Conservation (phyloP, 2,888 invertebrate species). For the Microchrysa polita region DNA sequence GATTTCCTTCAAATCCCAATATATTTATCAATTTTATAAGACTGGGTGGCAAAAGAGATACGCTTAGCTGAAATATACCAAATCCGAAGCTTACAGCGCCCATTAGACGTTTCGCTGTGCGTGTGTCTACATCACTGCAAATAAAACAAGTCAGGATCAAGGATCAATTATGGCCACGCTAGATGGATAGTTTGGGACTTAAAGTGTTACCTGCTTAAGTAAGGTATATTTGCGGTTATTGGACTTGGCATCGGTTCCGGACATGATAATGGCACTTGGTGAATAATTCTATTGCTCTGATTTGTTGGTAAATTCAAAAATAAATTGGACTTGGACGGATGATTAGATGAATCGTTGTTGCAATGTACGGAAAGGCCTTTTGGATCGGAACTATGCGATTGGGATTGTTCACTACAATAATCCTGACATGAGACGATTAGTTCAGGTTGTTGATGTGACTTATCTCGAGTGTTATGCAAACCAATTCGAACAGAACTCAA, state of each 20-base stretch:
- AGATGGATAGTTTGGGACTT: neutral
- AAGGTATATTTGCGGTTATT: neutral
- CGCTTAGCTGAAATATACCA: slow-evolving; percentile 74
- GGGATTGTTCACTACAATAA: neutral
- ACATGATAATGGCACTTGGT: slow-evolving; percentile 50
- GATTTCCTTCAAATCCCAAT: slow-evolving; percentile 74
- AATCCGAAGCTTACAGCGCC: slow-evolving; percentile 76
- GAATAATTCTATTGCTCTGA: slow-evolving; percentile 41
- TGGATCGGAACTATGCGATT: neutral
- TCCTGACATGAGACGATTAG: neutral
- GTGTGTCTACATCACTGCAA: slow-evolving; percentile 62
- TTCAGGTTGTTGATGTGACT: slow-evolving; percentile 24
- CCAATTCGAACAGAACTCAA: neutral
- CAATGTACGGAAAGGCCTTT: slow-evolving; percentile 4
- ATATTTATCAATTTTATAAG: slow-evolving; percentile 70
- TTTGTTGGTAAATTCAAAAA: slow-evolving; percentile 45
- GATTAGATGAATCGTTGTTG: slow-evolving; percentile 13
- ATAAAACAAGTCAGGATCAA: neutral
- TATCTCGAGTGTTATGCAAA: neutral
- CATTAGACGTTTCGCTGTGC: slow-evolving; percentile 70
- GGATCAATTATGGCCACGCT: no score
- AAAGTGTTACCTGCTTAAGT: slow-evolving; percentile 11
- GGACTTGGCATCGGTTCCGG: slow-evolving; percentile 46
- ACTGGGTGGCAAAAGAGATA: slow-evolving; percentile 74
- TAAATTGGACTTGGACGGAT: slow-evolving; percentile 47